Evolutionary conservation across 2,113 vertebrate species (phyloP), one percentile per base, ranked within the genome.

Genomic region (Nibea albiflora): DNA sequence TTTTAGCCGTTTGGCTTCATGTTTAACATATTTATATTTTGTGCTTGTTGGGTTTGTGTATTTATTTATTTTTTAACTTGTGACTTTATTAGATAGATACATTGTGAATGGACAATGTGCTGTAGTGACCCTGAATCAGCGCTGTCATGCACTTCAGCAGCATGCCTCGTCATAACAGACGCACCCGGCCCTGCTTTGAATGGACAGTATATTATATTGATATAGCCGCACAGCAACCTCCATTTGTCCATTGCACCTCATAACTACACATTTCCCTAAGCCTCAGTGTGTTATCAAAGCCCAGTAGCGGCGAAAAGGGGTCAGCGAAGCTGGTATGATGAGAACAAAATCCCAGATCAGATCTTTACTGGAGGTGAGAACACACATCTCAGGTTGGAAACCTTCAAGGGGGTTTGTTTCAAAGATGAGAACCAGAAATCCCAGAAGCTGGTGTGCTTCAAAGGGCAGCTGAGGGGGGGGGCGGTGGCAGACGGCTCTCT

Each of bases 361-460:
- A 88, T 84, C 60, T 83, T 85, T 67, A 47, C 46, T 71, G 75
- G 58, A 93, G 86, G 88, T 84, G 89, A 89, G 85, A 91, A 90
- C 85, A 75, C 60, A 64, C 42, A 53, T 75, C 83, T 87, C 28
- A 71, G 58, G 83, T 89, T 78, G 66, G 76, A 63, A 52, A 73
- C 57, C 71, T 86, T 87, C 76, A 83, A 80, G 78, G 61, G 67
- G 68, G 67, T 84, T 76, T 0, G 69, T 90, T 91, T 91, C 87
- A 89, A 84, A 90, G 91, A 81, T 53, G 85, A 88, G 90, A 92
- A 88, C 46, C 88, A 88, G 89, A 88, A 81, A 85, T 85, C 68
- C 24, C 85, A 85, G 84, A 52, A 68, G 81, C 83, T 80, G 69
- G 26, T 22, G 58, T 20, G 54, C 82, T 90, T 89, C 80, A 92